A percentile compares a stretch with the other conserved stretches of the same genome.
Evolutionary conservation across 1,140 invertebrate species (phyloP).

Genomic region (Euglossa dilemma): DNA sequence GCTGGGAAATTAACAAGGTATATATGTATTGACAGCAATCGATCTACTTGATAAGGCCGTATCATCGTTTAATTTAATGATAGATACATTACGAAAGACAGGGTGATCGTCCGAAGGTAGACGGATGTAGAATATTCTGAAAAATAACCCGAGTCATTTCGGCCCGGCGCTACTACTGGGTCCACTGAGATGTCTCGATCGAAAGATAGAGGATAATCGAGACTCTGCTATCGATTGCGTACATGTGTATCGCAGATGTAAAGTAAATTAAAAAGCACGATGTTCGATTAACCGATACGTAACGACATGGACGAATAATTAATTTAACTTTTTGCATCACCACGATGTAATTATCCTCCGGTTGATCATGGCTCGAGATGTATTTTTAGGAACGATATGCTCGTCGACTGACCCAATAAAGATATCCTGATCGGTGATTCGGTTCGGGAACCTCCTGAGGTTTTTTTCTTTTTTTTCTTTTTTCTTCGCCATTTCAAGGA

Average conservation of each 20-base stretch:
- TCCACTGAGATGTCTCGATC: neutral
- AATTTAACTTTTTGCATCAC: slow-evolving; percentile 8
- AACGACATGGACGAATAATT: slow-evolving; percentile 37
- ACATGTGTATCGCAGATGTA: neutral
- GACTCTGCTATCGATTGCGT: slow-evolving; percentile 11
- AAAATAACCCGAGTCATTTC: slow-evolving; percentile 28
- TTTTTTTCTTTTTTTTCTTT: too few relatives aligned
- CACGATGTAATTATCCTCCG: neutral
- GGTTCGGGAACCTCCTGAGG: too few relatives aligned
- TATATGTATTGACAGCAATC: too few relatives aligned
- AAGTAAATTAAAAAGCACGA: slow-evolving; percentile 2
- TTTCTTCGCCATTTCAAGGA: too few relatives aligned
- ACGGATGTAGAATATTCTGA: neutral
- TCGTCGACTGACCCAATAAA: too few relatives aligned
- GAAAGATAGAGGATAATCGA: slow-evolving; percentile 34
- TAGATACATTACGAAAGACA: slow-evolving; percentile 5
- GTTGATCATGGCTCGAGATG: neutral
- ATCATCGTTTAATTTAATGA: slow-evolving; percentile 27
- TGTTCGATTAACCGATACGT: neutral
- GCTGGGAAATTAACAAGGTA: too few relatives aligned
- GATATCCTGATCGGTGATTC: too few relatives aligned
- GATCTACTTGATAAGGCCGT: too few relatives aligned
- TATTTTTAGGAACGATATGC: neutral
- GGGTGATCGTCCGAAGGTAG: neutral
- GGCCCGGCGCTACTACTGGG: slow-evolving; percentile 7